Evolutionary conservation across 1,140 invertebrate species (phyloP).

Genomic region (Tetragnatha versicolor): DNA sequence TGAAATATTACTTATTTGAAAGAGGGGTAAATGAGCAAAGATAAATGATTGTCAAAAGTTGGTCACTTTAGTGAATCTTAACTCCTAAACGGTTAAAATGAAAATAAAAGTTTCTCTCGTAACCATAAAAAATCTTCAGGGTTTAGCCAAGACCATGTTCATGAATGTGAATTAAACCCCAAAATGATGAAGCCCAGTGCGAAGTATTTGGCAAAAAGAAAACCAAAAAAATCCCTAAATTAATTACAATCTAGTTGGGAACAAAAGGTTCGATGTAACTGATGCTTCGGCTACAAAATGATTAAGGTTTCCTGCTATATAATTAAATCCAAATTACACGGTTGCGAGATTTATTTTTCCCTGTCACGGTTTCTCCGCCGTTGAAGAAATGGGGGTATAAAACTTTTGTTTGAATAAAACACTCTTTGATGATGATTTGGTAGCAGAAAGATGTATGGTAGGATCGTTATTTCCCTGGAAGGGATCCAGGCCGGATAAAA

Average conservation of each 20-base stretch:
- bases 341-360: conserved; percentile 2
- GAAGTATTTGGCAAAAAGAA: no score
- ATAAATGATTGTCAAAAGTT: no score
- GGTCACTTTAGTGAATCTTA: no score
- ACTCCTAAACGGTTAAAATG: no score
- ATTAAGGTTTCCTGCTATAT: conserved; percentile 23
- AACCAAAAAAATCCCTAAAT: no score
- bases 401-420: conserved; percentile 26
- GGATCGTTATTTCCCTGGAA: not conserved
- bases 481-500: not conserved
- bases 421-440: conserved; percentile 21
- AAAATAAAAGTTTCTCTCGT: no score
- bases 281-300: conserved; percentile 18
- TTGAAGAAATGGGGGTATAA: not conserved
- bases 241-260: not conserved
- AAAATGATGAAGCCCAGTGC: no score
- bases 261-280: not conserved
- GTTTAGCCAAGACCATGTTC: no score
- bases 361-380: not conserved
- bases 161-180: no score
- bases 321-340: conserved; percentile 36
- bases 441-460: not conserved
- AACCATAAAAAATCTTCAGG: no score
- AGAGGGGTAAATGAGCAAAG: no score
- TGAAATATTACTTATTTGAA: no score